Conservation (phyloP, 2,888 invertebrate genomes). For the Crossocerus cetratus region DNA sequence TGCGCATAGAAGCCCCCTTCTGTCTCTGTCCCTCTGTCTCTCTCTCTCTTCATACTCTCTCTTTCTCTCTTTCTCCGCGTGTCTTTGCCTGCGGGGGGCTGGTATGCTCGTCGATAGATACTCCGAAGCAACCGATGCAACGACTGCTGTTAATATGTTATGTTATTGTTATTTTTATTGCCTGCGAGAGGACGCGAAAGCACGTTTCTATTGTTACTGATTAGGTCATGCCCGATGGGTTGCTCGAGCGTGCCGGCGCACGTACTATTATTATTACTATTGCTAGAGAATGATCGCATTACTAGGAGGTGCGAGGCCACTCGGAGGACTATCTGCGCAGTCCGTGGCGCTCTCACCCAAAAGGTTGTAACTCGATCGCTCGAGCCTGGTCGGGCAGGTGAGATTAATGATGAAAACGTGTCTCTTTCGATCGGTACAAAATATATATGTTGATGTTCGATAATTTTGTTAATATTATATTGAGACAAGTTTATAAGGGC, state of each 20-base stretch:
- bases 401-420: constrained; percentile 54
- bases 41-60: constrained; percentile 5
- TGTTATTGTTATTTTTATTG: constrained; percentile 75
- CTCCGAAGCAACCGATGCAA: constrained; percentile 65
- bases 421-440: constrained; percentile 63
- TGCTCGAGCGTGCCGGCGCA: not conserved
- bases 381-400: constrained; percentile 5
- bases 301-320: too few relatives aligned
- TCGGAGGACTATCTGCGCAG: too few relatives aligned
- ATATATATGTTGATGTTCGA: constrained; percentile 71
- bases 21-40: not conserved
- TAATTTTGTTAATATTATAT: constrained; percentile 73
- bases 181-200: constrained; percentile 59
- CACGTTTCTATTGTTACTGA: constrained; percentile 55
- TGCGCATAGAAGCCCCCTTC: not conserved
- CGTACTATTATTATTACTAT: constrained; percentile 1
- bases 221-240: not conserved
- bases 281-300: not conserved
- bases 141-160: constrained; percentile 75
- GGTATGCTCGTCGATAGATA: constrained; percentile 35
- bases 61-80: constrained; percentile 6
- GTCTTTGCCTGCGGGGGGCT: constrained; percentile 36
- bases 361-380: not conserved
- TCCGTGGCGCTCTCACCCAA: too few relatives aligned
- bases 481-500: constrained; percentile 60